phyloP scores from a whole-genome alignment of 2,113 vertebrate species.

The Strix aluco region DNA sequence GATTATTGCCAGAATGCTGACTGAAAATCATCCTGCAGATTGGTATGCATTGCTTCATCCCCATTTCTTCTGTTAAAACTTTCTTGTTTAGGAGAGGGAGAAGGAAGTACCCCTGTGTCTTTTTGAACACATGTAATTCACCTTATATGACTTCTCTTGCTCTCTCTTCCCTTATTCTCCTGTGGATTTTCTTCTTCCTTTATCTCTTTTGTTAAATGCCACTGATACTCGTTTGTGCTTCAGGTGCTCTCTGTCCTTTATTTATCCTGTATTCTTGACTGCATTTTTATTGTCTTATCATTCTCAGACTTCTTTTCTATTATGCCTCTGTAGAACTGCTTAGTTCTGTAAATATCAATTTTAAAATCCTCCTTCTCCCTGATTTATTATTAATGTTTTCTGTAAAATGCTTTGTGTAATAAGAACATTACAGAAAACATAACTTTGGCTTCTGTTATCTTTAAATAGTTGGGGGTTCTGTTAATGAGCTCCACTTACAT shows the following conservation, averaged over 20 bases:
- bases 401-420: neutral
- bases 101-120: neutral
- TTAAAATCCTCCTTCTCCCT: neutral
- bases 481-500: neutral
- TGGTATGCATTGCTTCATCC: neutral
- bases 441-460: neutral
- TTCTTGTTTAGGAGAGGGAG: neutral
- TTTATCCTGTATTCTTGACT: neutral
- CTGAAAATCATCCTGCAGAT: neutral
- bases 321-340: neutral
- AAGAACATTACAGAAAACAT: neutral
- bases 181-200: neutral
- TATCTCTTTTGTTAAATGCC: rapidly evolving
- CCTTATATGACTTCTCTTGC: neutral
- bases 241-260: neutral
- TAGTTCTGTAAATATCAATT: neutral
- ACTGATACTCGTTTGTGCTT: neutral
- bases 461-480: neutral
- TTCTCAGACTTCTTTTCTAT: neutral
- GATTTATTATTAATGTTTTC: neutral
- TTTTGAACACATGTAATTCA: neutral
- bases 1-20: neutral
- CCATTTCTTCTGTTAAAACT: neutral
- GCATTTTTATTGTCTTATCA: neutral
- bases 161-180: neutral